Evolutionary conservation across 2,113 vertebrate genomes (phyloP), one percentile per base, ranked within the genome.

Genomic region (Progne subis): DNA sequence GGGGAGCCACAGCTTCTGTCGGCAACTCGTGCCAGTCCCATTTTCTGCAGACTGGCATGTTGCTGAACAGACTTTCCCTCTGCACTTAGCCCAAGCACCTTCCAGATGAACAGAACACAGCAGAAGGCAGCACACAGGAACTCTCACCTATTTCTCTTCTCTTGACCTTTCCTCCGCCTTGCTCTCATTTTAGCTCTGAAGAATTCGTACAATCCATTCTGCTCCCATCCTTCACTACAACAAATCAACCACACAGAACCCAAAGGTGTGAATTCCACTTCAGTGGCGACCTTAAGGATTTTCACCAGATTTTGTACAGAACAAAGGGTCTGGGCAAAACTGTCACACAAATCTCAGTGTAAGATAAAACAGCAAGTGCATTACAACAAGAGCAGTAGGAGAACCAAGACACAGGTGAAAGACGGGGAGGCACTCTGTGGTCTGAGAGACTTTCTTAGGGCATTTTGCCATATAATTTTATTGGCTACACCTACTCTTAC

Each of bases 121-220:
- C 25, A 9, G 21, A 43, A 53, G 24, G 56, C 29, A 23, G 28
- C 37, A 34, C 43, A 28, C 11, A 24, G 20, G 23, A 49, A 39
- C 34, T 55, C 97, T 97, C 60, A 99, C 99, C 99, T 99, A 64
- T 98, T 99, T 72, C 98, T 98, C 95, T 99, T 99, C 80, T 99
- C 99, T 80, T 99, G 99, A 13, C 99, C 99, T 93, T 99, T 99
- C 96, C 99, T 98, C 95, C 99, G 97, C 57, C 99, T 98, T 0
- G 99, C 99, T 88, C 99, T 98, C 99, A 99, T 99, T 97, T 99
- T 99, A 68, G 99, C 99, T 95, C 99, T 97, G 97, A 99, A 99
- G 96, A 99, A 99, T 91, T 99, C 99, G 0, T 99, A 99, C 32
- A 99, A 98, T 18, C 99, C 99, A 0, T 99, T 99, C 98, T 99